Conservation (phyloP, 2,113 vertebrate genomes). For the Physeter macrocephalus region DNA sequence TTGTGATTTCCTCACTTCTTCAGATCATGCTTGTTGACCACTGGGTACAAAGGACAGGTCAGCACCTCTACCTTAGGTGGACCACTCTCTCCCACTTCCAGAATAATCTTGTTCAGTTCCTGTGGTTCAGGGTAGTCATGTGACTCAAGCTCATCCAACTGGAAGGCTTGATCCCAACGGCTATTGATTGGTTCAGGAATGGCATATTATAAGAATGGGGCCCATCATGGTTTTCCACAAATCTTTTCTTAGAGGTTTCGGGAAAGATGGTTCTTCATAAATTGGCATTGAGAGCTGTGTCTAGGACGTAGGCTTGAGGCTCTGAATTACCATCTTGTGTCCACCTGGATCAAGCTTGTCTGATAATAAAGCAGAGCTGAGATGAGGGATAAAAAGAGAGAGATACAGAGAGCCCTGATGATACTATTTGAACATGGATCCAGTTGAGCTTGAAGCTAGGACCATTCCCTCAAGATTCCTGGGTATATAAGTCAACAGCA, state of each 20-base stretch:
- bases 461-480: neutral
- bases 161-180: neutral
- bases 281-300: neutral
- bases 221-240: neutral
- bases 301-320: neutral
- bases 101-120: neutral
- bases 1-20: neutral
- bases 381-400: neutral
- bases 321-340: neutral
- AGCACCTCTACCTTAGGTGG: neutral
- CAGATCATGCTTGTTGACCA: neutral
- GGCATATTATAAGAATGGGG: neutral
- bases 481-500: neutral
- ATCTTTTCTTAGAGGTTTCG: neutral
- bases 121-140: neutral
- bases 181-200: neutral
- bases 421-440: neutral
- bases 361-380: neutral
- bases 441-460: neutral
- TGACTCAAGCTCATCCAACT: neutral
- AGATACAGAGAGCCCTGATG: neutral
- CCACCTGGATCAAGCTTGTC: neutral
- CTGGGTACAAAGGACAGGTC: neutral
- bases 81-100: neutral
- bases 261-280: neutral